Percentiles rank a stretch among this genome's conserved stretches.
Conservation (phyloP, 1,140 invertebrate genomes). For the Nasonia giraulti region DNA sequence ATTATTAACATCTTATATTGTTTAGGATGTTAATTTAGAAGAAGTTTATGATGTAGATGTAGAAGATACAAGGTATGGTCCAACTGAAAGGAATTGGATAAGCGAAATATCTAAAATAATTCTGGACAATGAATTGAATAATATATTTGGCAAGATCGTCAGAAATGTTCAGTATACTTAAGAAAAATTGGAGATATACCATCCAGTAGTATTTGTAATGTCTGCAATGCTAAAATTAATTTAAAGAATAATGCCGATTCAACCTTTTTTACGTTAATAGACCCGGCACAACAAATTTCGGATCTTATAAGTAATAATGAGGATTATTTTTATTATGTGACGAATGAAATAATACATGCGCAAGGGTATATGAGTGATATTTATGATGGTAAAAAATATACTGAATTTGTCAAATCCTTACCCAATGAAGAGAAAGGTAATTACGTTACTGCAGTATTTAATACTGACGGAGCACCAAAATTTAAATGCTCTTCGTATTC, state of each 20-base stretch:
- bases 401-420: not conserved
- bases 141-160: no score
- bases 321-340: slow-evolving; percentile 1
- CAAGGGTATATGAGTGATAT: not conserved
- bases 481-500: not conserved
- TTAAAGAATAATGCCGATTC: not conserved
- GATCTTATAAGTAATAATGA: slow-evolving; percentile 7
- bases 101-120: no score
- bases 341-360: not conserved
- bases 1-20: no score
- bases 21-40: no score
- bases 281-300: slow-evolving; percentile 13
- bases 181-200: not conserved
- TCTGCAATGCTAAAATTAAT: slow-evolving; percentile 1
- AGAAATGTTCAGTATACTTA: not conserved
- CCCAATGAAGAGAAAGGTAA: not conserved
- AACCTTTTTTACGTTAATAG: slow-evolving; percentile 29
- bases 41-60: no score
- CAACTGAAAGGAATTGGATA: no score
- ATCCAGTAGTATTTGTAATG: not conserved
- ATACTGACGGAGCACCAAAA: not conserved
- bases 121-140: no score
- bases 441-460: not conserved
- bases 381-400: slow-evolving; percentile 7
- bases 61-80: no score